Evolutionary conservation across 2,113 vertebrate genomes (phyloP), one percentile per base, ranked within the genome.

Genomic region (Anarhynchus alexandrinus): DNA sequence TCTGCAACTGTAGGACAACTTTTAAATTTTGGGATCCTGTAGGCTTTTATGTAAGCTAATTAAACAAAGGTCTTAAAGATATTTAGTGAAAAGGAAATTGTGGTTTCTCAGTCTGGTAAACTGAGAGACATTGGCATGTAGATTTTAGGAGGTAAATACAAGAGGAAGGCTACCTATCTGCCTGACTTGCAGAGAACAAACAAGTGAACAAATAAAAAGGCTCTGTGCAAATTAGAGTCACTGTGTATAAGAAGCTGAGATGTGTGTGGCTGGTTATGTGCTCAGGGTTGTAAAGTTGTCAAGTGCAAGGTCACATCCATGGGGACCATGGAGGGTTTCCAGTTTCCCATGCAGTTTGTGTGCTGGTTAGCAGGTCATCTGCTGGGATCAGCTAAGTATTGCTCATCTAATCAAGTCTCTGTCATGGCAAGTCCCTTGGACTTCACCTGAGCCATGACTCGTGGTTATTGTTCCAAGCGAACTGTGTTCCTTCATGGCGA

Each of bases 381-480:
- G 15, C 8, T 80, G 32, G 59, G 32, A 10, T 62, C 20, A 19
- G 51, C 19, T 10, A 15, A 19, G 69, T 40, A 7, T 21, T 15
- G 43, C 49, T 84, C 29, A 32, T 26, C 40, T 54, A 8, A 25
- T 19, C 16, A 5, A n/a, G 12, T 34, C 18, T 72, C 20, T 66
- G 23, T 26, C 20, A 7, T 10, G 22, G 9, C 15, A 49, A 43
- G 34, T 43, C 52, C n/a, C 34, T 72, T 67, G 81, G 52, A 10
- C 23, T 17, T 30, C 29, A 12, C 21, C 45, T 16, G 36, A 72
- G 62, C 30, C 8, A 4, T 34, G 51, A 11, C 17, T 51, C 2
- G 1, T 34, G 49, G 54, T 26, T 45, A 2, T 18, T 34, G 45
- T 51, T 47, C n/a, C 2, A 1, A 30, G 29, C 2, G 4, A 49